Base-by-base conservation (phyloP, 2,797 vertebrate species). In the Steatocranus sp. region DNA sequence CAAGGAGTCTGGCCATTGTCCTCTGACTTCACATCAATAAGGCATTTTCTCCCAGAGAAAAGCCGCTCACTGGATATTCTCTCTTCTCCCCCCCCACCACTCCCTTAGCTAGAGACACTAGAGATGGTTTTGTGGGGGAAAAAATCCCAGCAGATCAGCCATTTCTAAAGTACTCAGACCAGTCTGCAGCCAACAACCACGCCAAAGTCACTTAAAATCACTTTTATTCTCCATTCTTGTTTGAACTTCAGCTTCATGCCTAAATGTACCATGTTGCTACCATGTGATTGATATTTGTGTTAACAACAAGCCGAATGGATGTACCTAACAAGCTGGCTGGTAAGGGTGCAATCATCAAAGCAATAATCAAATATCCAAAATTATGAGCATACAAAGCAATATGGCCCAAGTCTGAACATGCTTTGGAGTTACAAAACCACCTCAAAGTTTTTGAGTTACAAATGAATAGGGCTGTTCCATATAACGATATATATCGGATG, bases 31-130 rank as follows among this genome's bases (percentile, higher is more conserved):
- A 41, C n/a, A 66, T 4, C 2, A 68, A 43, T 4, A 17, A 43
- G 8, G 1, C 20, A 43, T 68, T 43, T 68, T 68, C 14, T 15
- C 36, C 63, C 20, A 23, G 12, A 25, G 12, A 68, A 43, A 23
- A 43, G 36, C 12, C 0, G 0, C 61, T 68, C 61, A 4, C 5
- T 23, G 8, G 61, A 66, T 15, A 66, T 38, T 1, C 5, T 51
- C 6, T 6, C 15, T n/a, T n/a, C 1, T 4, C 8, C 9, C n/a
- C 1, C 1, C 6, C 10, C 12, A 2, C 8, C 20, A 11, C 36
- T 10, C 38, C 8, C 0, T 41, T 23, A 25, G 8, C 36, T 68
- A 14, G 23, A 68, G 38, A 68, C 2, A 0, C 63, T 41, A 25
- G 2, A 7, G 36, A 43, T 43, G 8, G 8, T 11, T 68, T 6